Evolutionary conservation across 2,113 vertebrate genomes (phyloP).

Genomic region (Grallaria varia): DNA sequence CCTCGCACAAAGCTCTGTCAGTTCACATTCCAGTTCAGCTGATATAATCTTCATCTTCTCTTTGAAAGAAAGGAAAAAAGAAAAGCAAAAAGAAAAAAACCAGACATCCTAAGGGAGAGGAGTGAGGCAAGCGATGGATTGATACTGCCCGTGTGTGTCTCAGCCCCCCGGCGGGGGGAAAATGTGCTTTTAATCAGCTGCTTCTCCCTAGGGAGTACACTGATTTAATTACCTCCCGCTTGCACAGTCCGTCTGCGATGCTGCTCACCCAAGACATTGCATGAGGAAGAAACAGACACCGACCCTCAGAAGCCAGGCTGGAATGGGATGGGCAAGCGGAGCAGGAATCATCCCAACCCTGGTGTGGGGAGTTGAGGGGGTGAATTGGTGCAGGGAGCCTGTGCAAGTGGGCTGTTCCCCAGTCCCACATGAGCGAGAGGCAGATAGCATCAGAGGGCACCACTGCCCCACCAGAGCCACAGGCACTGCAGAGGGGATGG

Average conservation of each 20-base stretch:
- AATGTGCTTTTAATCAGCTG: constrained; percentile 56
- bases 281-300: neutral
- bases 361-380: neutral
- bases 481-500: neutral
- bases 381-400: neutral
- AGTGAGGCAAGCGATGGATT: constrained; percentile 4
- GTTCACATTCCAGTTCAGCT: constrained; percentile 37
- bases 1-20: constrained; percentile 29
- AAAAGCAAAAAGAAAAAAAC: neutral
- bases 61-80: constrained; percentile 33
- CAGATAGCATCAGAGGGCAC: neutral
- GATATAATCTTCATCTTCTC: constrained; percentile 60
- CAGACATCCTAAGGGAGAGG: constrained; percentile 15
- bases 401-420: rapidly evolving
- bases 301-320: neutral
- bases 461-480: neutral
- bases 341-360: neutral
- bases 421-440: neutral
- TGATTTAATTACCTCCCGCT: constrained; percentile 61
- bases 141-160: constrained; percentile 1
- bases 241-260: neutral
- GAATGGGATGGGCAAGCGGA: neutral
- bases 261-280: neutral
- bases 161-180: neutral
- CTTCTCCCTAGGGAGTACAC: neutral